A percentile compares a stretch with the other conserved stretches of the same genome.
Conservation (phyloP, 2,113 vertebrate species). For the Rhinoderma darwinii region DNA sequence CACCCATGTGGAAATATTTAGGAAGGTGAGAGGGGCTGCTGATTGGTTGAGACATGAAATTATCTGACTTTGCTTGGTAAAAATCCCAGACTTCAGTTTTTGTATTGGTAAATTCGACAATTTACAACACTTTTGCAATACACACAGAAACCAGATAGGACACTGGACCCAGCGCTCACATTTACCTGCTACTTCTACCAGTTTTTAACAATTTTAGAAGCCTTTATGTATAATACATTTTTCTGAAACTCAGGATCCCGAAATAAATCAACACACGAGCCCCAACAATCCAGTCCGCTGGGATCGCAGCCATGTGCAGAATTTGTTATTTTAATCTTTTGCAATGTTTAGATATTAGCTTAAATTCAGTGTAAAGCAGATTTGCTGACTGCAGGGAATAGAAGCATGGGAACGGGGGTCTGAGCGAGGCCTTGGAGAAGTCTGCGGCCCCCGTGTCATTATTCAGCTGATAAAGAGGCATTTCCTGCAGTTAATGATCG, state of each 20-base stretch:
- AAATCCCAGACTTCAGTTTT: too few species aligned
- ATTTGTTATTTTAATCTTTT: slow-evolving; percentile 18
- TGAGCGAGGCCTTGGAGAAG: neutral
- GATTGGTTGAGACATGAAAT: too few species aligned
- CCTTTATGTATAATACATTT: neutral
- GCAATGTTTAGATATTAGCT: neutral
- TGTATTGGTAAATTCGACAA: too few species aligned
- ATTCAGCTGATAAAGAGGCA: slow-evolving; percentile 32
- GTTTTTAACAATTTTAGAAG: neutral
- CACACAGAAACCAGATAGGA: neutral
- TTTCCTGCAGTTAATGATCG: slow-evolving; percentile 50
- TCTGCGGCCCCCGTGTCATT: neutral
- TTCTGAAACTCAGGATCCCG: neutral
- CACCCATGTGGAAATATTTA: too few species aligned
- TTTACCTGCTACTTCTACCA: neutral
- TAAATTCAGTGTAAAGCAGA: neutral
- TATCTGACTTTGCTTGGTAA: too few species aligned
- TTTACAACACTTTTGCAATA: neutral
- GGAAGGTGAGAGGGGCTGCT: too few species aligned
- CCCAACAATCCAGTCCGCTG: neutral
- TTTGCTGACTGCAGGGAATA: slow-evolving; percentile 11
- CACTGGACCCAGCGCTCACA: neutral
- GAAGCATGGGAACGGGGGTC: neutral
- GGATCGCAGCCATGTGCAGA: slow-evolving; percentile 14
- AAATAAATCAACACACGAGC: neutral